These are phyloP conservation scores for Iguana delicatissima DNA, from an alignment of 2,797 vertebrate genomes.

Conservation along the genomic window DNA sequence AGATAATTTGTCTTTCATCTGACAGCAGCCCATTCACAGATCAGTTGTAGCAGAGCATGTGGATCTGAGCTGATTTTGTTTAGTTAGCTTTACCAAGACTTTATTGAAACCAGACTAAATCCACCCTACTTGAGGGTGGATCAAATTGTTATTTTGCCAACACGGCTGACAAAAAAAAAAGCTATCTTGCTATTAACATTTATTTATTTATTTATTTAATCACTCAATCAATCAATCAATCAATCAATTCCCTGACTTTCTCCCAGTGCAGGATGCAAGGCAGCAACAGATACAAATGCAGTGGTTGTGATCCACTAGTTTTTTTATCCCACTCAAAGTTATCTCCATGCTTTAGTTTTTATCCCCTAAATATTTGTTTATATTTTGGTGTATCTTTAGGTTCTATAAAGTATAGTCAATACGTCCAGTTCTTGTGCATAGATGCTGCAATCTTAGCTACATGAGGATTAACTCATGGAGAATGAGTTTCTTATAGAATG, in stretches of 20 bases:
- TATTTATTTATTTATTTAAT: too few relatives aligned
- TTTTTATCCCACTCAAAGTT: too few relatives aligned
- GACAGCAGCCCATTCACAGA: neutral
- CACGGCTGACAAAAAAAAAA: neutral
- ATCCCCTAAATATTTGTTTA: neutral
- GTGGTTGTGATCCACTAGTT: too few relatives aligned
- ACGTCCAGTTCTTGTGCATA: neutral
- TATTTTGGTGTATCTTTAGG: neutral
- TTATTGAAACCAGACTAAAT: neutral
- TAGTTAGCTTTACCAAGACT: slow-evolving; percentile 15
- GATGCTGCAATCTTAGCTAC: too few relatives aligned
- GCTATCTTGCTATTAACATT: too few relatives aligned
- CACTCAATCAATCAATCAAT: too few relatives aligned
- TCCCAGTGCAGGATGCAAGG: too few relatives aligned
- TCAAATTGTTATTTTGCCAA: neutral
- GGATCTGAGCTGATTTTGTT: slow-evolving; percentile 19
- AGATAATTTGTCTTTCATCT: neutral
- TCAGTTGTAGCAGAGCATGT: neutral
- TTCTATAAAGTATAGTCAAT: neutral
- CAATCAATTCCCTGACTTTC: too few relatives aligned
- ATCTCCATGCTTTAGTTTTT: too few relatives aligned
- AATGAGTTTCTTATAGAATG: neutral
- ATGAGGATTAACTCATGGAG: neutral
- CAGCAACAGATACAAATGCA: too few relatives aligned
- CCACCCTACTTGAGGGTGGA: neutral